These are phyloP conservation scores for Eupelmus urozonus DNA, from an alignment of 2,888 invertebrate genomes.

Conservation along the genomic window DNA sequence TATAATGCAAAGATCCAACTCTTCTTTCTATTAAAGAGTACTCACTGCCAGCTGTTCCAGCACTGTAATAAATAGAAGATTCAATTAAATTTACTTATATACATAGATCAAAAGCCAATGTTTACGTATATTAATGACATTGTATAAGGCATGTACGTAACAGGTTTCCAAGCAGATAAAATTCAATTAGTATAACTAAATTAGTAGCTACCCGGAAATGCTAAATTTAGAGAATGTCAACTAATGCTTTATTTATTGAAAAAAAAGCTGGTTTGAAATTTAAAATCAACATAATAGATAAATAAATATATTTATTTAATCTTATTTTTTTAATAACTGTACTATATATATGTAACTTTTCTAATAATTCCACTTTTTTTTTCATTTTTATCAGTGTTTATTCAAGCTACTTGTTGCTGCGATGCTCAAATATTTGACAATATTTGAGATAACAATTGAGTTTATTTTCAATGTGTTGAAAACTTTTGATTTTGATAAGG, in stretches of 20 bases:
- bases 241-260: not conserved
- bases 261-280: not conserved
- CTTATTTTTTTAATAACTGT: no score
- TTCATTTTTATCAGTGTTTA: slow-evolving; percentile 3
- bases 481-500: slow-evolving; percentile 1
- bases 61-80: slow-evolving; percentile 68
- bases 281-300: not conserved
- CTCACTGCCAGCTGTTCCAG: slow-evolving; percentile 80
- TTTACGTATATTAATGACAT: slow-evolving; percentile 34
- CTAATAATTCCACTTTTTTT: not conserved
- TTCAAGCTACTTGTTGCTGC: slow-evolving; percentile 14
- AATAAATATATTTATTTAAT: no score
- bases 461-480: not conserved
- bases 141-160: slow-evolving; percentile 40
- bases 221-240: slow-evolving; percentile 1
- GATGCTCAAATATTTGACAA: not conserved
- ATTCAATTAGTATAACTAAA: slow-evolving; percentile 64
- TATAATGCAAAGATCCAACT: slow-evolving; percentile 76
- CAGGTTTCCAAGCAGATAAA: slow-evolving; percentile 50
- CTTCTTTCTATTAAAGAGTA: slow-evolving; percentile 78
- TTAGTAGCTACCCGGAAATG: slow-evolving; percentile 44
- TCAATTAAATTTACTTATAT: not conserved
- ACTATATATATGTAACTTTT: not conserved
- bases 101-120: slow-evolving; percentile 26
- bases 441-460: not conserved